Evolutionary conservation across 2,797 vertebrate genomes (phyloP).

Genomic region (Halcyon badia): DNA sequence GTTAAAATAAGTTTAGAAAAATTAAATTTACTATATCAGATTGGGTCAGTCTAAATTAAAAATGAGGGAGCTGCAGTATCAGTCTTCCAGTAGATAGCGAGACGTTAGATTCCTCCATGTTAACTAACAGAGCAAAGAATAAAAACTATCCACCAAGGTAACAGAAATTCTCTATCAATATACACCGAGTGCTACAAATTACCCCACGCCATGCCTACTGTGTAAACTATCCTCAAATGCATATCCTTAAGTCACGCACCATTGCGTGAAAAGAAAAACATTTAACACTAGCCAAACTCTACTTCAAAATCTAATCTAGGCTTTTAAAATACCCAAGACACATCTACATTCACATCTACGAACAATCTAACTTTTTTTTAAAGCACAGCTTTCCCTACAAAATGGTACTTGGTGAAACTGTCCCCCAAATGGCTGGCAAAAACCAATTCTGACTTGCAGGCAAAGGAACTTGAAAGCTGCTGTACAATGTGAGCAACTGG

Average conservation of each 20-base stretch:
- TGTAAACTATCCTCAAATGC: neutral
- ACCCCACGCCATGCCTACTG: neutral
- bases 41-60: neutral
- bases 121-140: neutral
- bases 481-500: accelerated
- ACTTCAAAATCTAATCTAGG: neutral
- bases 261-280: neutral
- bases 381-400: neutral
- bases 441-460: neutral
- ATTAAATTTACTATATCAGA: neutral
- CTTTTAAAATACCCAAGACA: neutral
- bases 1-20: neutral
- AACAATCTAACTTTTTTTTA: neutral
- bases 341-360: neutral
- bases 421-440: neutral
- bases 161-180: neutral
- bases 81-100: neutral
- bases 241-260: neutral
- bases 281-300: neutral
- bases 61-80: neutral
- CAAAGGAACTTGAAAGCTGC: neutral
- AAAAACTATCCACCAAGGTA: neutral
- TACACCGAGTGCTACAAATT: neutral
- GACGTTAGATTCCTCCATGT: neutral
- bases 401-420: neutral